phyloP scores from a whole-genome alignment of 1,140 invertebrate genomes.

The Odontomachus brunneus region DNA sequence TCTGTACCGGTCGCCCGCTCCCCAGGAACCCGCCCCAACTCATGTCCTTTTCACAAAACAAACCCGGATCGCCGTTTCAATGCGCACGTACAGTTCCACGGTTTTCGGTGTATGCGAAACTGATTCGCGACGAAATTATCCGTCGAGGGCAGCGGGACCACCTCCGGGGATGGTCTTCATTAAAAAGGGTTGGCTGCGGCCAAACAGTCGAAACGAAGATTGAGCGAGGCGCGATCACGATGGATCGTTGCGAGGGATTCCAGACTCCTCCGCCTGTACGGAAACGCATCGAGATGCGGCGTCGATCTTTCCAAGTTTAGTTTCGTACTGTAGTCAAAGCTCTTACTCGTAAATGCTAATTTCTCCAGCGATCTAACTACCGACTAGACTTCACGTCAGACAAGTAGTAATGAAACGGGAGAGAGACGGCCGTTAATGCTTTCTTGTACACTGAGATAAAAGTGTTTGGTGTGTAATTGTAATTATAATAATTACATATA shows the following conservation, averaged over 20 bases:
- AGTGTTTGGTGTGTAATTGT: no score
- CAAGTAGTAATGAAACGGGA: no score
- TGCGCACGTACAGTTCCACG: constrained; percentile 56
- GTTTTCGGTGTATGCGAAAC: constrained; percentile 33
- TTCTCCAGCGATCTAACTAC: neutral
- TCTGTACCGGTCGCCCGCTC: constrained; percentile 10
- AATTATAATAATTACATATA: no score
- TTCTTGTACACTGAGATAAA: no score
- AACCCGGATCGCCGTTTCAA: constrained; percentile 18
- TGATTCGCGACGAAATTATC: constrained; percentile 68
- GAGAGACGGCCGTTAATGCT: no score
- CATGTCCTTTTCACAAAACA: constrained; percentile 55
- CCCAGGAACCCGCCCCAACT: neutral
- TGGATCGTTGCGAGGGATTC: constrained; percentile 22
- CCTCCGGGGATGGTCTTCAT: neutral
- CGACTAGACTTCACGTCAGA: no score
- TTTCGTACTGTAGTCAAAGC: neutral
- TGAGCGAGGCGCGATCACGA: constrained; percentile 39
- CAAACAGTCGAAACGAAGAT: constrained; percentile 61
- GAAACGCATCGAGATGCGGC: constrained; percentile 29
- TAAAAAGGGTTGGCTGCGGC: constrained; percentile 28
- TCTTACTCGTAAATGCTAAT: neutral
- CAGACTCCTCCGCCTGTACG: neutral
- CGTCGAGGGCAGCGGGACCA: constrained; percentile 11
- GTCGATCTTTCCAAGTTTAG: constrained; percentile 19